Conservation (phyloP, 2,797 vertebrate species). For the Heterohyrax brucei region DNA sequence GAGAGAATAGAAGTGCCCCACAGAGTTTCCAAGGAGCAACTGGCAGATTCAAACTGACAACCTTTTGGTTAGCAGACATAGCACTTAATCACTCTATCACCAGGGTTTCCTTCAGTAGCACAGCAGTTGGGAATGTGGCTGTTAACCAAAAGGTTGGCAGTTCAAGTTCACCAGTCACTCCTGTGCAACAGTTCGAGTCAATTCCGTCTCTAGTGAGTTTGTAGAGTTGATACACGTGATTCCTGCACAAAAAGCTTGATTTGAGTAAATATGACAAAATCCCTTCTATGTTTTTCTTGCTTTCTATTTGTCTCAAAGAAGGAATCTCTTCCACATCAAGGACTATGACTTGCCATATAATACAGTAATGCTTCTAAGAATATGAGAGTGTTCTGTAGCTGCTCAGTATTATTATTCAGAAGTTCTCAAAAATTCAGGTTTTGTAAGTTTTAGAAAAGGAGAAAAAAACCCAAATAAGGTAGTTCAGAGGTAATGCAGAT, state of each 20-base stretch:
- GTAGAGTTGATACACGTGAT: background rate
- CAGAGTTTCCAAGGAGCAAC: too few relatives aligned
- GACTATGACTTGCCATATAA: background rate
- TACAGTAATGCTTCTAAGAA: background rate
- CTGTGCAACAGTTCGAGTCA: too few relatives aligned
- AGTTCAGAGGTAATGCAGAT: background rate
- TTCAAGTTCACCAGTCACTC: too few relatives aligned
- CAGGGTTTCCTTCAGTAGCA: too few relatives aligned
- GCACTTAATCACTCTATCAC: too few relatives aligned
- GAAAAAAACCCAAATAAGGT: background rate
- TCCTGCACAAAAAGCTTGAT: background rate
- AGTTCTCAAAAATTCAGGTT: constrained; percentile 5
- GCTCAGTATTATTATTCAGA: background rate
- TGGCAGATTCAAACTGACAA: too few relatives aligned
- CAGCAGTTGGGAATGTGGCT: too few relatives aligned
- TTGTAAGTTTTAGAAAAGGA: background rate
- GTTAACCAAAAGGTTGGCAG: too few relatives aligned
- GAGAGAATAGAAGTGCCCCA: too few relatives aligned
- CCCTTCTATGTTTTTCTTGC: background rate
- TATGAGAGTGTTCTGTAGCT: background rate
- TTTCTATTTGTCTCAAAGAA: background rate
- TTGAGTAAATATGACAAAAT: background rate
- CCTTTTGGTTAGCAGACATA: too few relatives aligned
- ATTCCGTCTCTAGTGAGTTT: too few relatives aligned
- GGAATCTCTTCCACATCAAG: background rate